phyloP scores from a whole-genome alignment of 2,113 vertebrate genomes.

The Stigmatopora nigra region DNA sequence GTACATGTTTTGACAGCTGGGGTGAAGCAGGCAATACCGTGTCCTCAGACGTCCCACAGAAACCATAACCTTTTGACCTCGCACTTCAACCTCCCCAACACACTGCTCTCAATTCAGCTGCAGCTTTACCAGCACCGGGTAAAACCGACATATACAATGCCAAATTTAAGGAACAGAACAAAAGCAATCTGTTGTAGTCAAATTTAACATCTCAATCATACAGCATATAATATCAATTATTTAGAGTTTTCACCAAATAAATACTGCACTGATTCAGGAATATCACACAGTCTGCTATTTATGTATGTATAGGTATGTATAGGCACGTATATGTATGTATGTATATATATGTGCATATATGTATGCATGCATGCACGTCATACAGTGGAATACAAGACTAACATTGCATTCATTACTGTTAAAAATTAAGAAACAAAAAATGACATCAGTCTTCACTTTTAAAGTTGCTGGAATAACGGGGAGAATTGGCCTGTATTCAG shows the following conservation, averaged over 20 bases:
- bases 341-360: too few species aligned
- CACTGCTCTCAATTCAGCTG: conserved; percentile 14
- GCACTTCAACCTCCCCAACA: conserved; percentile 24
- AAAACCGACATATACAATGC: not conserved
- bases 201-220: not conserved
- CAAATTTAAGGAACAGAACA: not conserved
- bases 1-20: conserved; percentile 66
- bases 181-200: not conserved
- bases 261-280: too few species aligned
- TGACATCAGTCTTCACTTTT: too few species aligned
- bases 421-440: too few species aligned
- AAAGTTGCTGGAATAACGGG: not conserved
- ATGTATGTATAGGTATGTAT: too few species aligned
- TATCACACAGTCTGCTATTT: too few species aligned
- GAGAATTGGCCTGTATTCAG: not conserved
- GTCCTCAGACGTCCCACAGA: conserved; percentile 57
- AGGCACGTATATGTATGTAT: too few species aligned
- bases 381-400: too few species aligned
- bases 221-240: too few species aligned
- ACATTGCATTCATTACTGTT: too few species aligned
- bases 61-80: conserved; percentile 51
- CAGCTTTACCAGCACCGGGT: not conserved
- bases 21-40: conserved; percentile 33
- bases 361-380: too few species aligned
- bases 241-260: too few species aligned